Conservation (phyloP, 2,888 invertebrate species). For the Serrognathus titanus region DNA sequence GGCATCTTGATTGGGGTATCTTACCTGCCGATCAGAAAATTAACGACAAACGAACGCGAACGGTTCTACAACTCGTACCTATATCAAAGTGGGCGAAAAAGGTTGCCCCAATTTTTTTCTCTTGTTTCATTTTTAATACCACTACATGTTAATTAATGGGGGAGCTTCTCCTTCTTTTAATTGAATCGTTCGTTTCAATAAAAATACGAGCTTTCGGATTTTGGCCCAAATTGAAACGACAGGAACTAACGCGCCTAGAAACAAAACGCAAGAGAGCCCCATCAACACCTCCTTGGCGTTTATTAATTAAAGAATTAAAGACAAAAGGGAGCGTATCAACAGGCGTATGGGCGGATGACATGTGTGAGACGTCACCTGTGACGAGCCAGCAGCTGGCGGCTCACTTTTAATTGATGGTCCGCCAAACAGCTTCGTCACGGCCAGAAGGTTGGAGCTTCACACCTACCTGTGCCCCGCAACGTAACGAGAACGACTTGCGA, state of each 20-base stretch:
- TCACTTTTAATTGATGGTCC: constrained; percentile 46
- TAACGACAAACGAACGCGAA: constrained; percentile 21
- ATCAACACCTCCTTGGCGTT: constrained; percentile 37
- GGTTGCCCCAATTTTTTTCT: too few species aligned
- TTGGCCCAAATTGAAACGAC: too few species aligned
- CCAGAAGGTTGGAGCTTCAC: constrained; percentile 46
- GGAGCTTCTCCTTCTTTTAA: too few species aligned
- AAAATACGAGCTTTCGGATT: too few species aligned
- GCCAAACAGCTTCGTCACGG: constrained; percentile 44
- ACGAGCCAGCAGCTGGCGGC: constrained; percentile 41
- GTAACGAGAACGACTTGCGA: not conserved
- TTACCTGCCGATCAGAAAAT: constrained; percentile 22
- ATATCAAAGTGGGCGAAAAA: too few species aligned
- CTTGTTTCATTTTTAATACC: too few species aligned
- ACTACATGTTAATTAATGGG: too few species aligned
- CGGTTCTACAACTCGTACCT: constrained; percentile 13
- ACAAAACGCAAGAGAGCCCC: not conserved
- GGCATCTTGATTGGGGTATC: constrained; percentile 23
- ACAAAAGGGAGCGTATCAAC: constrained; percentile 37
- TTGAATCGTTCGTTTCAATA: too few species aligned
- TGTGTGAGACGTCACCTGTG: constrained; percentile 41
- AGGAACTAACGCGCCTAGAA: too few species aligned
- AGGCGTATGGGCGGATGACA: constrained; percentile 38
- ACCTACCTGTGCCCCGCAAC: constrained; percentile 37
- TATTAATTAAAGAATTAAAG: constrained; percentile 43